Evolutionary conservation across 2,797 vertebrate species (phyloP), one percentile per base, ranked within the genome.

Genomic region (Serranus cabrilla): DNA sequence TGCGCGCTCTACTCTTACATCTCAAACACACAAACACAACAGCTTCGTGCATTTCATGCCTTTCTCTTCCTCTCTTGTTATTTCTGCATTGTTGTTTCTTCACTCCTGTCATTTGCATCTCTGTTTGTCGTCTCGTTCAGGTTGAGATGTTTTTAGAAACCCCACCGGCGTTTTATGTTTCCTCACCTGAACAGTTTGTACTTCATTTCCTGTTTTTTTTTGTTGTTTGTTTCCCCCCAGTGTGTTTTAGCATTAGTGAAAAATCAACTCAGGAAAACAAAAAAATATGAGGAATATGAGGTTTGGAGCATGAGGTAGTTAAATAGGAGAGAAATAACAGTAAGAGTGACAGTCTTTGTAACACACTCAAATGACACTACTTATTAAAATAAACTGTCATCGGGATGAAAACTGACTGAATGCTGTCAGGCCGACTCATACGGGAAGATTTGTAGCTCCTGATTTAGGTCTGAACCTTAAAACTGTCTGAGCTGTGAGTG

Each of bases 131-230:
- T 57, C 59, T 61, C 16, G 45, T 73, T 65, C 43, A 12, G 27
- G 46, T 25, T 54, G 70, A 66, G 50, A 27, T 61, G 69, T 63
- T 80, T 82, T 80, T 55, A 67, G 80, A 74, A 74, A 46, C 46
- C 73, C 70, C 61, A 16, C 18, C 0, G 65, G 73, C 20, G 42
- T 63, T 54, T 74, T 6, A 49, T 58, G 60, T 82, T 71, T 74
- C 55, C 74, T 80, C 77, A 71, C 74, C 61, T 74, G 42, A 82
- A 80, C 73, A 52, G 20, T 77, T 76, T 82, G 65, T 74, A 16
- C 73, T 66, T 59, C 60, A 68, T 59, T 69, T 60, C 42, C 52
- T 62, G 46, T 43, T 13, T 11, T 6, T 27, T 59, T 11, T 37
- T n/a, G 6, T 5, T 21, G 46, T 40, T 21, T 37, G 1, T 23